These are phyloP conservation scores for Calliscelio sp. DNA, from an alignment of 2,888 invertebrate genomes.

Conservation along the genomic window DNA sequence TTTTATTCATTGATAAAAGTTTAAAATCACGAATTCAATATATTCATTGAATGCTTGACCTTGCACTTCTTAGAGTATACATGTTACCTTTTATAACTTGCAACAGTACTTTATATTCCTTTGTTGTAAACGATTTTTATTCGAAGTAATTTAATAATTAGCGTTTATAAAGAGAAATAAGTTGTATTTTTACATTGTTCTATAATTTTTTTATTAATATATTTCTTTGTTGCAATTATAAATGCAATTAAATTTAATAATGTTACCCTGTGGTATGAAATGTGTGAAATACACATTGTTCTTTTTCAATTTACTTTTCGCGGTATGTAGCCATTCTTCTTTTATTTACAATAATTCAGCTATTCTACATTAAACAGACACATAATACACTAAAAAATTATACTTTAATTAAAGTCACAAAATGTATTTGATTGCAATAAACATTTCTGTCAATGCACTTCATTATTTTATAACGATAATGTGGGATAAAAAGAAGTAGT, in stretches of 20 bases:
- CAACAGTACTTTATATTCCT: not conserved
- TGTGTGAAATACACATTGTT: constrained; percentile 15
- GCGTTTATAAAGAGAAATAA: not conserved
- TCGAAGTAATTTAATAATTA: not conserved
- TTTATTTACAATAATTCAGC: too few species aligned
- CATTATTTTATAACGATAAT: too few species aligned
- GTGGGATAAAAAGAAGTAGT: too few species aligned
- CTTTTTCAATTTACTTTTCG: constrained; percentile 12
- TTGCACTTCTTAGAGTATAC: not conserved
- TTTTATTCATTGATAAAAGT: constrained; percentile 18
- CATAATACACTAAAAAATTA: too few species aligned
- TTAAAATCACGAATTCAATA: constrained; percentile 28
- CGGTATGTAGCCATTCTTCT: too few species aligned
- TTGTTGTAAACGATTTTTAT: not conserved
- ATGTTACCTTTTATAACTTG: not conserved
- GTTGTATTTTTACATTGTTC: too few species aligned
- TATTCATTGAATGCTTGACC: not conserved
- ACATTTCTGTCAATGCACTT: too few species aligned
- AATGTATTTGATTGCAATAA: too few species aligned
- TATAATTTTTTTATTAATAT: too few species aligned
- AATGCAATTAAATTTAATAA: not conserved
- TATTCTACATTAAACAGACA: too few species aligned
- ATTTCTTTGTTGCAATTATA: too few species aligned
- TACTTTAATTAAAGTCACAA: too few species aligned
- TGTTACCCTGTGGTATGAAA: constrained; percentile 32